Evolutionary conservation across 2,113 vertebrate species (phyloP).

Genomic region (Cariama cristata): DNA sequence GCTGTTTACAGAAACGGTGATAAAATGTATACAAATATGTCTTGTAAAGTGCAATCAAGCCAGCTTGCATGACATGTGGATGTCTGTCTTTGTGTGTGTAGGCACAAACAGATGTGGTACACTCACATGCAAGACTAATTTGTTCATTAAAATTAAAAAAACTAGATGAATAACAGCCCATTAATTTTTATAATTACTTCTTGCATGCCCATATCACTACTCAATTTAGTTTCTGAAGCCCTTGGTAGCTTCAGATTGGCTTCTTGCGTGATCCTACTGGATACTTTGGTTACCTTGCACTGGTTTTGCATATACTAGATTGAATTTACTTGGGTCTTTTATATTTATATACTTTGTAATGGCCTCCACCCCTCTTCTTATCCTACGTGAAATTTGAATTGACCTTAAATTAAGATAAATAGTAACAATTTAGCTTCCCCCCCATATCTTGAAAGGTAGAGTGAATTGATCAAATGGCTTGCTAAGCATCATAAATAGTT

Average conservation of each 20-base stretch:
- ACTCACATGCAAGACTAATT: constrained; percentile 52
- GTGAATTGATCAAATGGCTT: not conserved
- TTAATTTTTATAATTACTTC: constrained; percentile 61
- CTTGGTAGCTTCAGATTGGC: not conserved
- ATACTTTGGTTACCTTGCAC: not conserved
- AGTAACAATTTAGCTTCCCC: not conserved
- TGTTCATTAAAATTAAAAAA: constrained; percentile 52
- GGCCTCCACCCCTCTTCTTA: not conserved
- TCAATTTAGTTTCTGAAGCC: not conserved
- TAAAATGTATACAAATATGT: constrained; percentile 63
- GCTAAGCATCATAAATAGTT: not conserved
- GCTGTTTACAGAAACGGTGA: constrained; percentile 55
- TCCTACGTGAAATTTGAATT: not conserved
- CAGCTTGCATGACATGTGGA: constrained; percentile 58
- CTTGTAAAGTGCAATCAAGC: constrained; percentile 50
- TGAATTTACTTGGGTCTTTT: not conserved
- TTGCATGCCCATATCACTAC: not conserved
- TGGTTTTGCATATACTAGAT: not conserved
- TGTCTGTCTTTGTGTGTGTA: constrained; percentile 9
- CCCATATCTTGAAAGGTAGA: not conserved
- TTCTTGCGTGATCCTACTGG: not conserved
- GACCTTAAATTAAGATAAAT: not conserved
- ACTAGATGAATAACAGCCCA: constrained; percentile 34
- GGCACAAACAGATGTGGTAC: constrained; percentile 51
- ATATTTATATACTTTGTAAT: not conserved